These are phyloP conservation scores for Meloidogyne floridensis DNA, from an alignment of 1,140 invertebrate genomes.

Conservation along the genomic window DNA sequence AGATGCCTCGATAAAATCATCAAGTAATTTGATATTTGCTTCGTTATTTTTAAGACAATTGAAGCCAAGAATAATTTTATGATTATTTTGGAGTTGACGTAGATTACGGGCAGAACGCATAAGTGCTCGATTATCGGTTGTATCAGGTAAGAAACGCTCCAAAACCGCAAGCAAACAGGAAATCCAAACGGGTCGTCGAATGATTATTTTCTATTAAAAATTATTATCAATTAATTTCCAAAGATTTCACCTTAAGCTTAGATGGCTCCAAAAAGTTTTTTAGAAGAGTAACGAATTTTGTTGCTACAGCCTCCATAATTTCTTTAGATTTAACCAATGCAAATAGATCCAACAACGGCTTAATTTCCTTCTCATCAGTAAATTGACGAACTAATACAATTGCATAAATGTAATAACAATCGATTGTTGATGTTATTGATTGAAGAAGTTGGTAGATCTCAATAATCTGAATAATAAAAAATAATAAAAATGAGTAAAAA, in stretches of 20 bases:
- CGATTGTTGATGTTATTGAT: constrained; percentile 10
- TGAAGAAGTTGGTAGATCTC: constrained; percentile 28
- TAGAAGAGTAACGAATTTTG: constrained; percentile 30
- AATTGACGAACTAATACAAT: constrained; percentile 25
- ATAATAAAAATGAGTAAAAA: not conserved
- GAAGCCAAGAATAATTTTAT: constrained; percentile 36
- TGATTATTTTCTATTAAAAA: constrained; percentile 24
- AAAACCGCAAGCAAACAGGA: constrained; percentile 29
- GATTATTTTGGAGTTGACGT: constrained; percentile 22
- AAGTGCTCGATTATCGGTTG: not conserved
- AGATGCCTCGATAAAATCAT: constrained; percentile 31
- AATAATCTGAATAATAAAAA: constrained; percentile 32
- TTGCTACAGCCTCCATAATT: constrained; percentile 23
- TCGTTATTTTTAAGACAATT: constrained; percentile 1
- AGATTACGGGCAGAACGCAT: constrained; percentile 26
- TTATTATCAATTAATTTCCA: not conserved
- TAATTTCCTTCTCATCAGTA: constrained; percentile 25
- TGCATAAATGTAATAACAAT: constrained; percentile 38
- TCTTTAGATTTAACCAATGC: constrained; percentile 34
- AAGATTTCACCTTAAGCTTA: constrained; percentile 26
- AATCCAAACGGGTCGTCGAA: constrained; percentile 32
- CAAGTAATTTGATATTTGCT: constrained; percentile 20
- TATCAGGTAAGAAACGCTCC: constrained; percentile 29
- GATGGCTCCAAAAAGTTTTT: constrained; percentile 27
- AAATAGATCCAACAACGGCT: constrained; percentile 33